phyloP scores from a whole-genome alignment of 2,888 invertebrate species.

The Cheilosia urbana region DNA sequence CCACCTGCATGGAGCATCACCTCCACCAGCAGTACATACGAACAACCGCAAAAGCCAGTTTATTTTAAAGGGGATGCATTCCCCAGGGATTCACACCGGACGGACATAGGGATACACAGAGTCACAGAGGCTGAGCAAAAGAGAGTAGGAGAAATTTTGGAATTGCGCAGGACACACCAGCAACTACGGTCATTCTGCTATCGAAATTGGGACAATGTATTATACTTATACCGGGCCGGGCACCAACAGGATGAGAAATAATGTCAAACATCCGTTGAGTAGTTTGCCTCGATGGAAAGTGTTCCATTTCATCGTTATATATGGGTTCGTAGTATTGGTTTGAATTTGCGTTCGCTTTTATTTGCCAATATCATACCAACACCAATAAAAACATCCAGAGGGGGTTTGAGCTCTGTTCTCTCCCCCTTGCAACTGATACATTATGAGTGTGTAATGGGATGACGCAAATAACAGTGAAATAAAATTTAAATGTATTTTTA shows the following conservation, averaged over 20 bases:
- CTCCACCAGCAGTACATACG: neutral
- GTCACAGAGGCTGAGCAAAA: neutral
- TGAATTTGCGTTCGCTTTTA: slow-evolving; percentile 9
- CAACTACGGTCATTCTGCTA: slow-evolving; percentile 32
- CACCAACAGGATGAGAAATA: slow-evolving; percentile 18
- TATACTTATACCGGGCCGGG: no score
- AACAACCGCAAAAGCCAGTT: neutral
- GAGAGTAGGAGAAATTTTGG: neutral
- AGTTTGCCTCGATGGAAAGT: neutral
- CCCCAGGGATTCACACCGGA: neutral
- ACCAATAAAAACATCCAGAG: slow-evolving; percentile 15
- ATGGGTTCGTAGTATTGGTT: neutral
- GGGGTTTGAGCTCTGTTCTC: slow-evolving; percentile 1
- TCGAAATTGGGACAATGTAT: slow-evolving; percentile 41
- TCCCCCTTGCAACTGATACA: slow-evolving; percentile 10
- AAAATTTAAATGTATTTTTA: slow-evolving; percentile 51
- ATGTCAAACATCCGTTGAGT: slow-evolving; percentile 43
- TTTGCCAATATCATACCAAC: neutral
- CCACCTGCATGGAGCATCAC: neutral
- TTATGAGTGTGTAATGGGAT: slow-evolving; percentile 14
- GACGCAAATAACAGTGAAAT: slow-evolving; percentile 58
- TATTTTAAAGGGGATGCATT: neutral
- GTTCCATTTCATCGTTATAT: neutral
- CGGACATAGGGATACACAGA: slow-evolving; percentile 1
- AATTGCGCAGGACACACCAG: slow-evolving; percentile 47